These are phyloP conservation scores for Oxystoma pomonae DNA, from an alignment of 2,888 invertebrate genomes.

Conservation along the genomic window DNA sequence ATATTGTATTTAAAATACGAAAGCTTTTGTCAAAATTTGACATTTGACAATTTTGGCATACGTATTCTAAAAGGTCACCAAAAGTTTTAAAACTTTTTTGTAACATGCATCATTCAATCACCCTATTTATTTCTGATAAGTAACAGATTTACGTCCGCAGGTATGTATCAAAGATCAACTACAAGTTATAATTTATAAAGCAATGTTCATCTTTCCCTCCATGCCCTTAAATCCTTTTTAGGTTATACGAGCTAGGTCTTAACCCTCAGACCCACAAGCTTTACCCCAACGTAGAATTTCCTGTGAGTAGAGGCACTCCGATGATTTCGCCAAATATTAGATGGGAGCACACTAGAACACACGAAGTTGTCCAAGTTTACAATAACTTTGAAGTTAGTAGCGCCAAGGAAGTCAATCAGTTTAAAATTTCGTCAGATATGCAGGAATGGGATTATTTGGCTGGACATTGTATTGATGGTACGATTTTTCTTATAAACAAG, in stretches of 20 bases:
- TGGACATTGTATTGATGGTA: conserved; percentile 76
- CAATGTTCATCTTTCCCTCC: too few relatives aligned
- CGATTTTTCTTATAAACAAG: neutral
- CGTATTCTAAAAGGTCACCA: too few relatives aligned
- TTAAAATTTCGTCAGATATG: conserved; percentile 46
- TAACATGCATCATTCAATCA: too few relatives aligned
- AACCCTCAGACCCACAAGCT: conserved; percentile 70
- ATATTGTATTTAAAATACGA: too few relatives aligned
- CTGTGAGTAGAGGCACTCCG: conserved; percentile 65
- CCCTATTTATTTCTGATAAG: too few relatives aligned
- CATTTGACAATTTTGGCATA: too few relatives aligned
- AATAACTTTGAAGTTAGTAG: conserved; percentile 32
- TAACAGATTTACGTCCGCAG: too few relatives aligned
- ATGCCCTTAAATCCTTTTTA: too few relatives aligned
- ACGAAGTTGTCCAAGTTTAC: conserved; percentile 54
- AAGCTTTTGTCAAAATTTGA: too few relatives aligned
- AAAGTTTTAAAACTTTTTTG: too few relatives aligned
- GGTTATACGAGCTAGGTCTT: conserved; percentile 72
- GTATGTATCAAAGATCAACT: too few relatives aligned
- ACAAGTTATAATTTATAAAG: too few relatives aligned
- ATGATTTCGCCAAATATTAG: conserved; percentile 67
- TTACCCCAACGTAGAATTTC: conserved; percentile 72
- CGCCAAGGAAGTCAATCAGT: neutral
- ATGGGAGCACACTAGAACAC: conserved; percentile 83
- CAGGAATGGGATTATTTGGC: conserved; percentile 67